Base-by-base conservation (phyloP, 2,113 vertebrate species). In the Amblyornis subalaris region DNA sequence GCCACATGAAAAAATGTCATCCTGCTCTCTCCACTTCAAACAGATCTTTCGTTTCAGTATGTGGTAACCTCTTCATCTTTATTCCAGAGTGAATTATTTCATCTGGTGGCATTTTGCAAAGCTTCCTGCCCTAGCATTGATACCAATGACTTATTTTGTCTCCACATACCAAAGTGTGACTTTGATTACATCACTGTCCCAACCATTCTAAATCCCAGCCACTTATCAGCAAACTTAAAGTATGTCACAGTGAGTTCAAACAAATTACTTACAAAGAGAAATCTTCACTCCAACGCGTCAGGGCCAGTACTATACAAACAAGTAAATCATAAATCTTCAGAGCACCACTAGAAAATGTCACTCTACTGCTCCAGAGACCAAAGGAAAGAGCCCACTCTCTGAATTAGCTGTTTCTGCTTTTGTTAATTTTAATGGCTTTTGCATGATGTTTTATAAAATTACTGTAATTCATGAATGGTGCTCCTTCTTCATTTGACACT, bases 171-270 rank as follows among this genome's bases (percentile, higher is more conserved):
- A n/a, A 93, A 95, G 79, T 76, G 60, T 77, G 93, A 69, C 51
- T 86, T 74, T 10, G 25, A 85, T 94, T 93, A 95, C 33, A 20
- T 96, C 94, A 87, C 58, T 70, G 29, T 80, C 89, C 76, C 64
- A 93, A 65, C 35, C 77, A 84, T 81, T 89, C 90, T 97, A 89
- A 96, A 95, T 97, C 81, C 94, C 90, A 92, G 70, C 29, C 87
- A 69, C 61, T 80, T 88, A 79, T 36, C 58, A 79, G 69, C 73
- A 92, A 92, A 95, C 60, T 94, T 96, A 85, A 96, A 95, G 62
- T 92, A 94, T 93, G 95, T 95, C 58, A 17, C 58, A 42, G 42
- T 9, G 44, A 85, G 54, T 96, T 95, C 90, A 94, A 81, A 75
- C 71, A 86, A 93, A 74, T 74, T 10, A 70, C 96, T 92, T 64